Evolutionary conservation across 2,888 invertebrate genomes (phyloP), one percentile per base, ranked within the genome.

Genomic region (Penaeus monodon): DNA sequence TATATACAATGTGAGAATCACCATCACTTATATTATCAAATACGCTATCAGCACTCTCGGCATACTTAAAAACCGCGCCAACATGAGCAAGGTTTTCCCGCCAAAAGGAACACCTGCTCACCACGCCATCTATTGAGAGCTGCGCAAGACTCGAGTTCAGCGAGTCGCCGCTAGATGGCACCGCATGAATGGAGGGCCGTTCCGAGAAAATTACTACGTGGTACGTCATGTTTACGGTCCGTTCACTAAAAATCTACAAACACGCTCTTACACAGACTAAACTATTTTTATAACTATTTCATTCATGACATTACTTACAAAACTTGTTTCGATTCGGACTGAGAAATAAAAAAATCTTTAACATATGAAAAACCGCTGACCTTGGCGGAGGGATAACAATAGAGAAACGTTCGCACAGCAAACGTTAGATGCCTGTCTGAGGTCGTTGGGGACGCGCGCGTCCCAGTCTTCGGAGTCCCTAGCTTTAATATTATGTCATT

Each of bases 381-480:
- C 86, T 83, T 83, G 86, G 86, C 86, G 83, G 83, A 87, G 82
- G 86, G 68, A 87, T 83, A 87, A 85, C 70, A 83, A 64, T 57
- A 57, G 57, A 81, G 65, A 82, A 87, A 87, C 82, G 82, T 82
- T 87, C 66, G 73, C 27, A 77, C 27, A 57, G 57, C 57, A 82
- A 78, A 78, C 81, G 82, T 82, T 81, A 24, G 44, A 64, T 49
- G 65, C 68, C 70, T 14, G 70, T 82, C 22, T 27, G 77, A 66
- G 86, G 63, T 63, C 64, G 81, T 70, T 73, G 63, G 66, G 70
- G 57, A 79, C 73, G 64, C 85, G 80, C 73, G 49, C 73, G n/a
- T 70, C 64, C 22, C 65, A 24, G 64, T 22, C 17, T 63, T 78
- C 78, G 14, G n/a, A 44, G 8, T 24, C 78, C 78, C 38, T 24